Conservation (phyloP, 2,113 vertebrate genomes). For the Ceyx margarethae region DNA sequence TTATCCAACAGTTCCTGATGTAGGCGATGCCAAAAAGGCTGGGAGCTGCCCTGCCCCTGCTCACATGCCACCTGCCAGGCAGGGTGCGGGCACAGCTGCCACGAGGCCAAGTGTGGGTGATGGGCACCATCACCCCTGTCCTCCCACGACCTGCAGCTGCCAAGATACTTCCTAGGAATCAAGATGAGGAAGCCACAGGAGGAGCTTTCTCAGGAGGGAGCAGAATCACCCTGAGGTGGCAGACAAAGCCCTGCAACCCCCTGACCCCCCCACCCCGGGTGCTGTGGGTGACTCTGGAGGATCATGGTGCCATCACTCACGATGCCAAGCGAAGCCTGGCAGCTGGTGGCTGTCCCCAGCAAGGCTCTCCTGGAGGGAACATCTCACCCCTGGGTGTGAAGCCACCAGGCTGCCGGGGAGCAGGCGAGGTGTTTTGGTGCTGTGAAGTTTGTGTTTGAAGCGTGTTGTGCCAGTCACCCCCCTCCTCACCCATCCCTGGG, state of each 20-base stretch:
- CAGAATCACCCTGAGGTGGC: neutral
- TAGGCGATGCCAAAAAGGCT: neutral
- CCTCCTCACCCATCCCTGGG: neutral
- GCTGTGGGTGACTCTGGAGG: accelerated
- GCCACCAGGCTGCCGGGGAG: neutral
- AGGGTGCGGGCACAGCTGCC: neutral
- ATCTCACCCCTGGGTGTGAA: accelerated
- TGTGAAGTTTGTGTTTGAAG: neutral
- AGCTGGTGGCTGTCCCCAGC: too few species aligned
- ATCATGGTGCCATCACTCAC: accelerated
- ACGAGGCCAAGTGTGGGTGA: accelerated
- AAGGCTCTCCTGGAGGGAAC: neutral
- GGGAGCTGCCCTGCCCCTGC: neutral
- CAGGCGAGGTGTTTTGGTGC: neutral
- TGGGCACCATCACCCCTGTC: neutral
- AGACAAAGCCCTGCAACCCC: neutral
- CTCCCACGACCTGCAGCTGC: accelerated
- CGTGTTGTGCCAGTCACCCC: neutral
- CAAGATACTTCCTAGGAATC: neutral
- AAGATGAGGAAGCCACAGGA: accelerated
- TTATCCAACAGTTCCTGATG: neutral
- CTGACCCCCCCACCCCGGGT: neutral
- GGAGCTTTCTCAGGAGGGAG: neutral
- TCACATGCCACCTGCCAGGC: accelerated
- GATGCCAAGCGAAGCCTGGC: accelerated